Conservation (phyloP, 2,888 invertebrate species). For the Pyrrhosoma nymphula region DNA sequence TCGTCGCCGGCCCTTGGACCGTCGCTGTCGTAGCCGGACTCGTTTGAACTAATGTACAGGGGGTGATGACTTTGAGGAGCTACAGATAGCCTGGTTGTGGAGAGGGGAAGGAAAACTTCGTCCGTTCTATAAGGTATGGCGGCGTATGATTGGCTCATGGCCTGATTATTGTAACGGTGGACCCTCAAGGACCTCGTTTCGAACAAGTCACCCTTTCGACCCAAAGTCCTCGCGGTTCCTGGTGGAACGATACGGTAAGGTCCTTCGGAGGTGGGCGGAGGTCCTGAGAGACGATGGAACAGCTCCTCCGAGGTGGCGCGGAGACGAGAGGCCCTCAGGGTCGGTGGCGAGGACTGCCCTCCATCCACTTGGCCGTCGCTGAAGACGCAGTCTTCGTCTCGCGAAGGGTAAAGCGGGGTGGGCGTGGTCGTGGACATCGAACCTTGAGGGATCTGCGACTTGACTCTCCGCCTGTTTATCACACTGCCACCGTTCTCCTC, state of each 20-base stretch:
- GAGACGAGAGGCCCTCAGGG: constrained; percentile 75
- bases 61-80: constrained; percentile 70
- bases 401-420: not conserved
- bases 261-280: not conserved
- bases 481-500: constrained; percentile 82
- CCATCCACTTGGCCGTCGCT: not conserved
- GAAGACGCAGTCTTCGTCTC: constrained; percentile 43
- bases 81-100: constrained; percentile 47
- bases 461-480: constrained; percentile 75
- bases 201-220: constrained; percentile 73
- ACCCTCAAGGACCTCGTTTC: constrained; percentile 57
- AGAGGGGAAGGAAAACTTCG: constrained; percentile 51
- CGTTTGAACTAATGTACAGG: constrained; percentile 89
- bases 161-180: constrained; percentile 58
- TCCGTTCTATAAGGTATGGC: constrained; percentile 69
- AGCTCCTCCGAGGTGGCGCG: constrained; percentile 83
- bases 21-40: constrained; percentile 91
- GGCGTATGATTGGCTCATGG: constrained; percentile 69
- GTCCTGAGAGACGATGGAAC: constrained; percentile 76
- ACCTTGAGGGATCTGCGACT: not conserved
- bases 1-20: constrained; percentile 78
- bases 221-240: constrained; percentile 76
- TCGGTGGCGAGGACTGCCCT: constrained; percentile 74
- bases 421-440: not conserved
- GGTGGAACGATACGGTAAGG: constrained; percentile 71